phyloP scores from a whole-genome alignment of 2,113 vertebrate species.

The Nothocercus nigrocapillus region DNA sequence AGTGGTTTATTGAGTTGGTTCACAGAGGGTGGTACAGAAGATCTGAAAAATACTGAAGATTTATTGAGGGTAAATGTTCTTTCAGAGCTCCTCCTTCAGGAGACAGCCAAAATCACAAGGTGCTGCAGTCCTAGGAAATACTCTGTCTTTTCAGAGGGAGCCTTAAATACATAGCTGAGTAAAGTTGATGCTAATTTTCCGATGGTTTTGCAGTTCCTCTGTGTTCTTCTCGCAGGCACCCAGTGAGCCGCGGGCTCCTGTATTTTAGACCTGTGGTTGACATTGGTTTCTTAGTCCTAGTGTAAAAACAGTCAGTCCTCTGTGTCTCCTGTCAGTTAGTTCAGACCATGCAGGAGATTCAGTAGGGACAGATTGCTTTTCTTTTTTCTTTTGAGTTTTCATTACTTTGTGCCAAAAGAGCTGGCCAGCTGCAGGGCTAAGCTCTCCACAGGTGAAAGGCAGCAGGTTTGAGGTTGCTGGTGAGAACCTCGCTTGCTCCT shows the following conservation, averaged over 20 bases:
- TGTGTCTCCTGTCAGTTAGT: background rate
- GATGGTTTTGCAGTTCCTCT: background rate
- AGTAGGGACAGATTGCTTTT: too few relatives aligned
- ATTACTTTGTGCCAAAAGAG: background rate
- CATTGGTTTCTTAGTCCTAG: background rate
- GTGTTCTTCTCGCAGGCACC: background rate
- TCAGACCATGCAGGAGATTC: accelerated
- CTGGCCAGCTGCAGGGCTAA: background rate
- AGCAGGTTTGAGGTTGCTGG: background rate
- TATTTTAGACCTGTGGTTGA: background rate
- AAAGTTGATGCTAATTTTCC: background rate
- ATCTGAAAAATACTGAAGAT: background rate
- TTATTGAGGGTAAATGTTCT: accelerated
- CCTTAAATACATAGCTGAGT: background rate
- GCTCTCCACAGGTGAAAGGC: background rate
- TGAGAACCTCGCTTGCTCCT: background rate
- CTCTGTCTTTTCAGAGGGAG: background rate
- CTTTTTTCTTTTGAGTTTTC: background rate
- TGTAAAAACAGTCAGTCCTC: background rate
- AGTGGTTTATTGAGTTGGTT: background rate
- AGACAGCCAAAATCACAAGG: background rate
- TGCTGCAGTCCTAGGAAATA: background rate
- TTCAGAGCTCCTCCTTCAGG: background rate
- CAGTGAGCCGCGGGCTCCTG: accelerated
- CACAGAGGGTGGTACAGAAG: background rate